Evolutionary conservation across 2,113 vertebrate species (phyloP).

Genomic region (Rhadina sibilatrix): DNA sequence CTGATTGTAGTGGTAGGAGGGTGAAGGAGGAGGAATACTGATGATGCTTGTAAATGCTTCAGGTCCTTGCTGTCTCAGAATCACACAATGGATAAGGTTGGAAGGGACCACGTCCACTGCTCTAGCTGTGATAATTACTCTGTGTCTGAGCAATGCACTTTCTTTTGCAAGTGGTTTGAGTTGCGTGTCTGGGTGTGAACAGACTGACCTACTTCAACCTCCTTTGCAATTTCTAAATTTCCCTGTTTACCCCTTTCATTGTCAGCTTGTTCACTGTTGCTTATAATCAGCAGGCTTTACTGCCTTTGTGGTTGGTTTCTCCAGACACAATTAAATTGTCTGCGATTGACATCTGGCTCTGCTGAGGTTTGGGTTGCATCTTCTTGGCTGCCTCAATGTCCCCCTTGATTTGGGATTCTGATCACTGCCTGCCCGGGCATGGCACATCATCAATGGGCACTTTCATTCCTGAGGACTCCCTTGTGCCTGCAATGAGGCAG

Average conservation of each 20-base stretch:
- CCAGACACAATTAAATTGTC: background rate
- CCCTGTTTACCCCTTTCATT: slow-evolving; percentile 7
- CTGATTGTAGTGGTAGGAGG: background rate
- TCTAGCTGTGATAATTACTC: background rate
- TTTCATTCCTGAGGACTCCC: slow-evolving; percentile 10
- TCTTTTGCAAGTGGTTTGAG: background rate
- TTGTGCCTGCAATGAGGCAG: background rate
- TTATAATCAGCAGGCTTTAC: background rate
- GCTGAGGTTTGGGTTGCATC: background rate
- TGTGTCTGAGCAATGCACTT: background rate
- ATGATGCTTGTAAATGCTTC: background rate
- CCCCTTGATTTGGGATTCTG: slow-evolving; percentile 32
- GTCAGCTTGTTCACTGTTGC: slow-evolving; percentile 1
- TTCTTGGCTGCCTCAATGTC: background rate
- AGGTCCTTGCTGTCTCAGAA: background rate
- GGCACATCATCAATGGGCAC: slow-evolving; percentile 1
- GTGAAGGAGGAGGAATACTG: background rate
- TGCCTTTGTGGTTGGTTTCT: background rate
- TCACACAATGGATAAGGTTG: background rate
- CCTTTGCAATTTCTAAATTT: slow-evolving; percentile 9
- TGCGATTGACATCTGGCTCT: background rate
- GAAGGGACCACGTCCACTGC: background rate
- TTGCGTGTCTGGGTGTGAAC: background rate
- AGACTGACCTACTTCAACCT: slow-evolving; percentile 13
- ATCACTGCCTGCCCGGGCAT: background rate